These are phyloP conservation scores for Euproctis similis DNA, from an alignment of 2,888 invertebrate genomes.

Conservation along the genomic window DNA sequence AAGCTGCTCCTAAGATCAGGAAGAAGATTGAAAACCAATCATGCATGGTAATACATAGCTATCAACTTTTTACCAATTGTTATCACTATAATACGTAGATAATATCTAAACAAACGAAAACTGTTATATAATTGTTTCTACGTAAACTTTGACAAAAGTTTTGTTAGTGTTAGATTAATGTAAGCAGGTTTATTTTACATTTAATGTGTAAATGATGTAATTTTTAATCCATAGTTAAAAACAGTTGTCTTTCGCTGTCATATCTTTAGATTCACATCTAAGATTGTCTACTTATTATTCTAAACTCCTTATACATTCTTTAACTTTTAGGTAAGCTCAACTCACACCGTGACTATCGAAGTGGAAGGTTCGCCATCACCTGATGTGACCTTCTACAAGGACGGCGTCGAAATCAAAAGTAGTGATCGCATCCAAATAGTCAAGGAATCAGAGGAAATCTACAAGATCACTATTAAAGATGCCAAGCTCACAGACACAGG, in stretches of 20 bases:
- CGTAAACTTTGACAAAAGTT: too few species aligned
- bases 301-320: not conserved
- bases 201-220: too few species aligned
- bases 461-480: constrained; percentile 82
- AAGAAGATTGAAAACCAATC: constrained; percentile 85
- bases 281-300: too few species aligned
- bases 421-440: constrained; percentile 83
- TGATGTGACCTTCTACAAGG: constrained; percentile 89
- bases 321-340: constrained; percentile 71
- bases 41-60: constrained; percentile 74
- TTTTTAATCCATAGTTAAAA: too few species aligned
- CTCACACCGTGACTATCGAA: constrained; percentile 85
- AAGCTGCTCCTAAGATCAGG: constrained; percentile 90
- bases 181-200: too few species aligned
- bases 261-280: too few species aligned
- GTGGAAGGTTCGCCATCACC: constrained; percentile 90
- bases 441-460: constrained; percentile 81
- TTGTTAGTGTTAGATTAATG: too few species aligned
- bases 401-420: constrained; percentile 85
- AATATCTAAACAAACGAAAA: too few species aligned
- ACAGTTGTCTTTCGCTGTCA: too few species aligned
- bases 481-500: constrained; percentile 87
- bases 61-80: too few species aligned
- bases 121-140: too few species aligned
- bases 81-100: too few species aligned